These are phyloP conservation scores for Argyresthia albistria DNA, from an alignment of 2,888 invertebrate genomes.

Conservation along the genomic window DNA sequence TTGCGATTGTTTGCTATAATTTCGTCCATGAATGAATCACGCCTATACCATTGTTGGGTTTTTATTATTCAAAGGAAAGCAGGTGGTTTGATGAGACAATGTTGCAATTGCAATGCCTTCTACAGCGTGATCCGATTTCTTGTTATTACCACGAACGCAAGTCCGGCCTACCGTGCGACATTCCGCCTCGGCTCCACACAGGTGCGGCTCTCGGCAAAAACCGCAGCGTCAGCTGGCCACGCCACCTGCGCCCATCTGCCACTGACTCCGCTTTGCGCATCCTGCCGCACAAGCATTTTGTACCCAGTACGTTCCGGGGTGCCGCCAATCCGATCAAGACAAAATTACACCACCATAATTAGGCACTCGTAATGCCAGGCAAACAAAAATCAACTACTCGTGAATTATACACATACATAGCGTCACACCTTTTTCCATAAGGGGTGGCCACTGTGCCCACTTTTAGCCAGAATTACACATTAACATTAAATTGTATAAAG, in stretches of 20 bases:
- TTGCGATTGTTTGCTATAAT: too few species aligned
- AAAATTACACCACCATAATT: not conserved
- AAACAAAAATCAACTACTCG: too few species aligned
- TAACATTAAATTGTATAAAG: too few species aligned
- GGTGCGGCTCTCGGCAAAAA: conserved; percentile 16
- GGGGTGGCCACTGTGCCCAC: too few species aligned
- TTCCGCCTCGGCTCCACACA: conserved; percentile 9
- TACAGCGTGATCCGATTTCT: not conserved
- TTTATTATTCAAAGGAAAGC: too few species aligned
- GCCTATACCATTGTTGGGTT: too few species aligned
- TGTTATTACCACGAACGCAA: not conserved
- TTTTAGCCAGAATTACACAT: too few species aligned
- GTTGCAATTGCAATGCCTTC: not conserved
- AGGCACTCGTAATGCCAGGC: not conserved
- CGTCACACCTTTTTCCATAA: too few species aligned
- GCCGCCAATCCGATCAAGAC: not conserved
- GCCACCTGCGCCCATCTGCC: conserved; percentile 45
- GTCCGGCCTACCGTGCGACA: not conserved
- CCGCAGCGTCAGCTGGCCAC: conserved; percentile 35
- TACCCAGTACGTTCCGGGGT: not conserved
- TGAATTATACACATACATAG: too few species aligned
- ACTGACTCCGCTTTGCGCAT: conserved; percentile 10
- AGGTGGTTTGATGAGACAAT: too few species aligned
- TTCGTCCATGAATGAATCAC: too few species aligned
- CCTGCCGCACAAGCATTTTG: conserved; percentile 8